Conservation (phyloP, 2,888 invertebrate genomes). For the Dicyrtoma fusca region DNA sequence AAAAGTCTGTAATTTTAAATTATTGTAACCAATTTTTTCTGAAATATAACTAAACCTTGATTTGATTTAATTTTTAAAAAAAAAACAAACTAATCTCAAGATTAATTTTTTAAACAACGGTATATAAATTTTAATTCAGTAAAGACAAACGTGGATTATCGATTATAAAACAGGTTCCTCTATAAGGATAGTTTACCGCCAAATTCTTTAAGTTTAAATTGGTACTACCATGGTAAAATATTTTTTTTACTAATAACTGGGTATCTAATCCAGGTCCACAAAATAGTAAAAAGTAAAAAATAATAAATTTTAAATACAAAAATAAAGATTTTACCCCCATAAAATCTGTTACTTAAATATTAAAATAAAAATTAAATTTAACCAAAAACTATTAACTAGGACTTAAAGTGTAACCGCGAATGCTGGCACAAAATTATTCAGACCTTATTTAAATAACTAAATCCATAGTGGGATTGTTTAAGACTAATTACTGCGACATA, state of each 20-base stretch:
- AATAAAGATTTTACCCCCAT: slow-evolving; percentile 64
- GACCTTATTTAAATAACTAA: slow-evolving; percentile 61
- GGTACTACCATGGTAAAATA: slow-evolving; percentile 65
- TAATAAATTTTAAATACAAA: slow-evolving; percentile 59
- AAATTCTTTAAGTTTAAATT: slow-evolving; percentile 71
- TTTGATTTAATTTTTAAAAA: slow-evolving; percentile 66
- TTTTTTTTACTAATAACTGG: slow-evolving; percentile 66
- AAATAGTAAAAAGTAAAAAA: slow-evolving; percentile 59
- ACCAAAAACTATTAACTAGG: slow-evolving; percentile 64
- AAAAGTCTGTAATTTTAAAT: slow-evolving; percentile 63
- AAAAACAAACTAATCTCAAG: slow-evolving; percentile 60
- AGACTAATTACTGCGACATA: slow-evolving; percentile 3
- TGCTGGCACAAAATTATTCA: slow-evolving; percentile 72
- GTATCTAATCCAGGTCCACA: slow-evolving; percentile 72
- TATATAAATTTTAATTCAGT: slow-evolving; percentile 61
- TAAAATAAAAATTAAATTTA: slow-evolving; percentile 60
- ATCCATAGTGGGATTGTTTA: slow-evolving; percentile 59
- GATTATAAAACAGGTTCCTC: slow-evolving; percentile 72
- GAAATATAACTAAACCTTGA: slow-evolving; percentile 72
- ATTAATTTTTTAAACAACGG: slow-evolving; percentile 61
- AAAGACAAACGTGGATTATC: slow-evolving; percentile 68
- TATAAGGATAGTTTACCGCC: slow-evolving; percentile 73
- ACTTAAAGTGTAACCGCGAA: slow-evolving; percentile 68
- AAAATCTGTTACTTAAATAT: slow-evolving; percentile 60
- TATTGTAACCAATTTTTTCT: slow-evolving; percentile 72